Evolutionary conservation across 1,140 invertebrate species (phyloP).

Genomic region (Onthophagus taurus): DNA sequence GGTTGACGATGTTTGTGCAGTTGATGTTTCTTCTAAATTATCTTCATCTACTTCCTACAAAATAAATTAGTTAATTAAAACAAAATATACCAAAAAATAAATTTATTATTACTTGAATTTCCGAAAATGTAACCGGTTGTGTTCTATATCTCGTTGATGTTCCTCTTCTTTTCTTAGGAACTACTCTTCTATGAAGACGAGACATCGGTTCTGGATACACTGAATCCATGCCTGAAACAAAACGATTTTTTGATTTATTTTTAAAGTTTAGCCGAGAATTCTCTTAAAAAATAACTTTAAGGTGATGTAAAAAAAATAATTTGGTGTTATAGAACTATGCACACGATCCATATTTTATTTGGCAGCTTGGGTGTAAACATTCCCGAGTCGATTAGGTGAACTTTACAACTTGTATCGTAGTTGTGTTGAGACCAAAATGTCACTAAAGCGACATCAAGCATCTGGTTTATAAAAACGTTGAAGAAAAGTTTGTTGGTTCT

Average conservation of each 20-base stretch:
- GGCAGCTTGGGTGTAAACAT: too few relatives aligned
- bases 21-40: conserved; percentile 36
- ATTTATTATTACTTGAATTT: conserved; percentile 56
- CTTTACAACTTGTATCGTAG: too few relatives aligned
- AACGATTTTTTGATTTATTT: too few relatives aligned
- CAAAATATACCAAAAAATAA: neutral
- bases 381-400: too few relatives aligned
- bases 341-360: too few relatives aligned
- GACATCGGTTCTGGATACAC: conserved; percentile 62
- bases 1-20: conserved; percentile 26
- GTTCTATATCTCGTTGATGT: conserved; percentile 50
- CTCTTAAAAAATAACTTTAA: neutral
- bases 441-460: too few relatives aligned
- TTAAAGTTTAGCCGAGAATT: neutral
- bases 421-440: too few relatives aligned
- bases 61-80: conserved; percentile 10
- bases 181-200: conserved; percentile 48
- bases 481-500: too few relatives aligned
- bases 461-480: too few relatives aligned
- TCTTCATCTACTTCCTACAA: conserved; percentile 53
- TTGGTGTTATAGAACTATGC: neutral
- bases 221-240: conserved; percentile 48
- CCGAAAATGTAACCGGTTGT: conserved; percentile 64
- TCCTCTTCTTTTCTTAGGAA: conserved; percentile 45
- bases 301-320: neutral